These are phyloP conservation scores for Pyrrhia umbra DNA, from an alignment of 2,888 invertebrate species.

Conservation along the genomic window DNA sequence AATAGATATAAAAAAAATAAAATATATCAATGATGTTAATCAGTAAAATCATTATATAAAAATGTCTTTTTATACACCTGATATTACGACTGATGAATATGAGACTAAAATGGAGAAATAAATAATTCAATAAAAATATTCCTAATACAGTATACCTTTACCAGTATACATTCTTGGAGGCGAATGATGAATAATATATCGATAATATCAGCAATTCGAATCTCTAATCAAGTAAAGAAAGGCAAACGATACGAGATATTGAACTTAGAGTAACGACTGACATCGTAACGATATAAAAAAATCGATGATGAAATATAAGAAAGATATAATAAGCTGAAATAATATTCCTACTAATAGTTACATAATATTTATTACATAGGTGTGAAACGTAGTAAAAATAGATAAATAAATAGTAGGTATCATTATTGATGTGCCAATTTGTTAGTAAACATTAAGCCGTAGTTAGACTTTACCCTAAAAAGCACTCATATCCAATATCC, in stretches of 20 bases:
- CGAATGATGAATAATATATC: slow-evolving; percentile 26
- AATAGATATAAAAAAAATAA: slow-evolving; percentile 67
- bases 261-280: slow-evolving; percentile 63
- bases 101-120: slow-evolving; percentile 73
- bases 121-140: slow-evolving; percentile 59
- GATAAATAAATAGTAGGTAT: slow-evolving; percentile 62
- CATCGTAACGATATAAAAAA: slow-evolving; percentile 59
- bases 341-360: slow-evolving; percentile 76
- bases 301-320: slow-evolving; percentile 54
- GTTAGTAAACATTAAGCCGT: slow-evolving; percentile 64
- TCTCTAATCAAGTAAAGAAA: slow-evolving; percentile 34
- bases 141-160: slow-evolving; percentile 42
- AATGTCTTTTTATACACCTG: slow-evolving; percentile 67
- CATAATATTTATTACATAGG: slow-evolving; percentile 65
- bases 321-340: slow-evolving; percentile 56
- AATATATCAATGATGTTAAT: slow-evolving; percentile 67
- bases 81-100: slow-evolving; percentile 74
- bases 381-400: slow-evolving; percentile 71
- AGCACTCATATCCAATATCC: slow-evolving; percentile 73
- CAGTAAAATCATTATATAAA: slow-evolving; percentile 61
- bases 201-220: slow-evolving; percentile 45
- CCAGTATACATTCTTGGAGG: slow-evolving; percentile 31
- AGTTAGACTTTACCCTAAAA: slow-evolving; percentile 68
- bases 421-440: slow-evolving; percentile 75
- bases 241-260: slow-evolving; percentile 41